Conservation (phyloP, 2,888 invertebrate genomes). For the Oxyteleia sp. region DNA sequence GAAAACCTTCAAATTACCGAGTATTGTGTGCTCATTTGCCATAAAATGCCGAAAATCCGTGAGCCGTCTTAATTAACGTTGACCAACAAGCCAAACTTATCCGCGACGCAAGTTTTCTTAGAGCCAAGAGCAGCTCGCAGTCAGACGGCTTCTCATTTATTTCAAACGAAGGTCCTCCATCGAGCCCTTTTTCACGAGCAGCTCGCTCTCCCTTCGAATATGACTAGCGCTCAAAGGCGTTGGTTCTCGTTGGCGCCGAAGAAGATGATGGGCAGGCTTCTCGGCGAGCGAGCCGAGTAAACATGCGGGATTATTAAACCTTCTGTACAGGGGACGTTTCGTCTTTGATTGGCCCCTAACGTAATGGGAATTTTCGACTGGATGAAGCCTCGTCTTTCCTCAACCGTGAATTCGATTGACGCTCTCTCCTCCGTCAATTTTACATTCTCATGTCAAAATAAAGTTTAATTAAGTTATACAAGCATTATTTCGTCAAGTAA, state of each 20-base stretch:
- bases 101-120: constrained; percentile 61
- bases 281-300: constrained; percentile 77
- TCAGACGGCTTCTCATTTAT: constrained; percentile 77
- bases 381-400: constrained; percentile 42
- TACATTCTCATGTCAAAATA: constrained; percentile 50
- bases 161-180: constrained; percentile 77
- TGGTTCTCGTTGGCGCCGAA: constrained; percentile 72
- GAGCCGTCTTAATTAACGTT: constrained; percentile 60
- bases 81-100: constrained; percentile 59
- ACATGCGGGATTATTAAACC: constrained; percentile 85
- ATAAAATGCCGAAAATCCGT: constrained; percentile 32
- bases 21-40: too few species aligned
- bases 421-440: constrained; percentile 33
- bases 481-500: constrained; percentile 24
- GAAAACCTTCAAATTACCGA: too few species aligned
- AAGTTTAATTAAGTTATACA: constrained; percentile 57
- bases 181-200: constrained; percentile 70
- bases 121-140: constrained; percentile 22
- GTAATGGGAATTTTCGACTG: constrained; percentile 80
- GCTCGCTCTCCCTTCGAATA: constrained; percentile 66
- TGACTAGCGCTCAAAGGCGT: constrained; percentile 81
- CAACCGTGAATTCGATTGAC: constrained; percentile 57
- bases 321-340: constrained; percentile 78
- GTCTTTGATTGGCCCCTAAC: constrained; percentile 83
- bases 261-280: constrained; percentile 54